Conservation (phyloP, 2,888 invertebrate species). For the Epinotia bilunana region DNA sequence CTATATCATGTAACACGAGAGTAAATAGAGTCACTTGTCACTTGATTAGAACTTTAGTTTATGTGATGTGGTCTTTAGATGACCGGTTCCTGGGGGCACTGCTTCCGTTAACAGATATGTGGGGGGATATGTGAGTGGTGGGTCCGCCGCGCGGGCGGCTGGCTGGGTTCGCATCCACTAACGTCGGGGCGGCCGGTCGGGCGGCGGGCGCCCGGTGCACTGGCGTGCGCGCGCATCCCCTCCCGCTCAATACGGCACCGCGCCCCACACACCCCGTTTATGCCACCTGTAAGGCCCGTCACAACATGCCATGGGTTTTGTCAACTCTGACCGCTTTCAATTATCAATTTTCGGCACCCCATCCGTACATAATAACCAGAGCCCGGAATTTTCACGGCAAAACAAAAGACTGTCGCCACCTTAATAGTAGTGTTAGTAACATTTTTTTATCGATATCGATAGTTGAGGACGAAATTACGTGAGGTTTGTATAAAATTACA, state of each 20-base stretch:
- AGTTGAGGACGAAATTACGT: no score
- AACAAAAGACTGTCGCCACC: no score
- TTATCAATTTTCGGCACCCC: conserved; percentile 51
- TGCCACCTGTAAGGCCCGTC: conserved; percentile 82
- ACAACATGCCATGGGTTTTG: conserved; percentile 75
- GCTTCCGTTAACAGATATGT: conserved; percentile 47
- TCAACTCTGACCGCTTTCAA: conserved; percentile 49
- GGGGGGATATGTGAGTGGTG: conserved; percentile 54
- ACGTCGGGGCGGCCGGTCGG: conserved; percentile 62
- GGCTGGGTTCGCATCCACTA: conserved; percentile 59
- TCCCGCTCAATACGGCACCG: conserved; percentile 60
- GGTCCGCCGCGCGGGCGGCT: conserved; percentile 63
- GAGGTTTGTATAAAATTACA: no score
- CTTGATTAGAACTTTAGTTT: conserved; percentile 28
- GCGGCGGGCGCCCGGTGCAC: conserved; percentile 66
- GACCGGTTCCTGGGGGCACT: conserved; percentile 37
- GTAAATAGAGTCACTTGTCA: conserved; percentile 54
- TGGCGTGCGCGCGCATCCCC: conserved; percentile 69
- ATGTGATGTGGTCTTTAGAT: conserved; percentile 31
- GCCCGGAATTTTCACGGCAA: no score
- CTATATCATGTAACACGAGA: conserved; percentile 1
- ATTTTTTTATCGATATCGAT: no score
- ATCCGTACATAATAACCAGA: conserved; percentile 34
- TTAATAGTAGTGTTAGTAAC: no score
- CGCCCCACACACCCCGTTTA: conserved; percentile 73